Base-by-base conservation (phyloP, 2,113 vertebrate species). In the Amphiprion percula region DNA sequence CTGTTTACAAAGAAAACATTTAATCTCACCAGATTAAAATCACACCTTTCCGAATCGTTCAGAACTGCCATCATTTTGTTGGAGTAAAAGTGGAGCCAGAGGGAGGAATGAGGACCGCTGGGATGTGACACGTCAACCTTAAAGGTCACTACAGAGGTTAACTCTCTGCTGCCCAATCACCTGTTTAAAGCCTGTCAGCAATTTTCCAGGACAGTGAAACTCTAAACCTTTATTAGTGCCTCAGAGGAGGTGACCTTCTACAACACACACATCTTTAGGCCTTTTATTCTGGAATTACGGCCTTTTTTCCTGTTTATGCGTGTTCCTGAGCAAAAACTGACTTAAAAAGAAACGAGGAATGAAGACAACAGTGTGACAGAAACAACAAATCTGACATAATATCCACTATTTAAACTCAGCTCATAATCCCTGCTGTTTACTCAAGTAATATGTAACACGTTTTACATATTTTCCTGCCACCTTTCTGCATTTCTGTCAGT, bases 111-210 rank as follows among this genome's bases (percentile, higher is more conserved):
- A 41, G 9, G 24, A 28, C 7, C 52, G n/a, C 23, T 28, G 62
- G 52, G 59, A 10, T 59, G 30, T 47, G 86, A 90, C 85, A 82
- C 72, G 56, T 90, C 69, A 60, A 30, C 69, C 37, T n/a, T 24
- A 77, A 74, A 63, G 80, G 77, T 86, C 83, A 83, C 26, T 12
- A 1, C 53, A 47, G 39, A 67, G 86, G 80, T 86, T 85, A 66
- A 30, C 24, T 66, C 55, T 33, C 81, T 16, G 63, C 30, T 0
- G 16, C 24, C 65, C 39, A 1, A 5, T 49, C 4, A 24, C 17
- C 61, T 41, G 50, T 62, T 83, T 65, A 66, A 60, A 77, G 66
- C 15, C 68, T 39, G 64, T 85, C 52, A 62, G 73, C 52, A 1
- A 66, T 37, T 24, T 63, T 12, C 7, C 6, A 49, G 23, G 66